Conservation (phyloP, 2,888 invertebrate genomes). For the Xanthorhoe designata region DNA sequence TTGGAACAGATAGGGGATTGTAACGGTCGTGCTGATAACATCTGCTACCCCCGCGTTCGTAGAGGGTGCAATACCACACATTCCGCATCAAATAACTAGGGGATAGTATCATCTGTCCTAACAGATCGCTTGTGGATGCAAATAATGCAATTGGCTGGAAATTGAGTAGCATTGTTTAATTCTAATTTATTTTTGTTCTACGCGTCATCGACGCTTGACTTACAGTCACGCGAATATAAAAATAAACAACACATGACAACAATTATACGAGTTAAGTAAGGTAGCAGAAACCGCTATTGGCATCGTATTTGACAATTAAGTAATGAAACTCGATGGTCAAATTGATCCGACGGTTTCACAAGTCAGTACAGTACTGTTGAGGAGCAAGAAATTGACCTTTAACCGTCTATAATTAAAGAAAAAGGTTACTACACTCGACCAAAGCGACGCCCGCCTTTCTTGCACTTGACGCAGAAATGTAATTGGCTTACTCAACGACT, state of each 20-base stretch:
- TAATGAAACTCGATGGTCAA: neutral
- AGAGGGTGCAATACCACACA: conserved; percentile 48
- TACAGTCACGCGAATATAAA: conserved; percentile 28
- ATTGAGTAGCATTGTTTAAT: conserved; percentile 50
- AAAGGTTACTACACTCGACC: conserved; percentile 42
- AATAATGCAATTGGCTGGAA: conserved; percentile 44
- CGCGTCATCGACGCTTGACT: conserved; percentile 1
- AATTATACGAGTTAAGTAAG: conserved; percentile 19
- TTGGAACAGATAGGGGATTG: conserved; percentile 77
- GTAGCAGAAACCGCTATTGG: conserved; percentile 20
- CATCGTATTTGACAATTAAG: neutral
- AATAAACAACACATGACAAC: conserved; percentile 10
- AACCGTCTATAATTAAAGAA: conserved; percentile 37
- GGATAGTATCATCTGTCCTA: conserved; percentile 62
- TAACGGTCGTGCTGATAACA: conserved; percentile 76
- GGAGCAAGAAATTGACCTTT: conserved; percentile 35
- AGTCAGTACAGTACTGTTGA: conserved; percentile 14
- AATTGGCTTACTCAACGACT: conserved; percentile 66
- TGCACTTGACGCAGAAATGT: conserved; percentile 71
- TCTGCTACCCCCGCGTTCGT: conserved; percentile 69
- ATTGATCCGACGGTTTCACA: conserved; percentile 14
- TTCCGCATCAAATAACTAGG: conserved; percentile 60
- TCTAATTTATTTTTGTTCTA: conserved; percentile 22
- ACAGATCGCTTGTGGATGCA: conserved; percentile 39
- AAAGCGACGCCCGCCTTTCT: conserved; percentile 50